phyloP scores from a whole-genome alignment of 1,140 invertebrate genomes.

The Anoplolepis gracilipes region DNA sequence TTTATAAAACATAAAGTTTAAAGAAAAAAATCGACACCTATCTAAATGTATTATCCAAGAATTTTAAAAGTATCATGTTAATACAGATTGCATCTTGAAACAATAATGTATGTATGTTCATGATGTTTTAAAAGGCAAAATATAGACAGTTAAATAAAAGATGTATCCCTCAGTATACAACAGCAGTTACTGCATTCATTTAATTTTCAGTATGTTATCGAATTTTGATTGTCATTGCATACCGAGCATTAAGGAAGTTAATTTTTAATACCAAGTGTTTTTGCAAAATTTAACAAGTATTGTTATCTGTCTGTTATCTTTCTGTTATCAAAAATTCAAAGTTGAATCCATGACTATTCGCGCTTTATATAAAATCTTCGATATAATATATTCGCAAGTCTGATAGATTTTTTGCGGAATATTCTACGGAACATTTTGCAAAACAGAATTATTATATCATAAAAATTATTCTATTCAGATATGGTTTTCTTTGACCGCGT shows the following conservation, averaged over 20 bases:
- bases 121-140: background rate
- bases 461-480: background rate
- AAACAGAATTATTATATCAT: background rate
- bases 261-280: background rate
- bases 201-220: background rate
- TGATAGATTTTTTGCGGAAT: background rate
- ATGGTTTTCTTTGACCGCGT: background rate
- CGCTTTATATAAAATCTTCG: too few relatives aligned
- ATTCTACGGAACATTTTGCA: too few relatives aligned
- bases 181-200: background rate
- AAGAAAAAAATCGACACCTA: background rate
- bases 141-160: background rate
- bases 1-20: background rate
- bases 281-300: background rate
- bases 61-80: background rate
- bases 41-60: slow-evolving; percentile 4
- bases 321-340: too few relatives aligned
- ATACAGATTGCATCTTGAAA: background rate
- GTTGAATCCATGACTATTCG: background rate
- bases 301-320: too few relatives aligned
- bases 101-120: background rate
- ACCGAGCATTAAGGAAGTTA: background rate
- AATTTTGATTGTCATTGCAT: background rate
- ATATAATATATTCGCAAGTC: too few relatives aligned
- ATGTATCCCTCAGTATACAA: background rate